phyloP scores from a whole-genome alignment of 1,140 invertebrate species.

The Trachelipus rathkii region DNA sequence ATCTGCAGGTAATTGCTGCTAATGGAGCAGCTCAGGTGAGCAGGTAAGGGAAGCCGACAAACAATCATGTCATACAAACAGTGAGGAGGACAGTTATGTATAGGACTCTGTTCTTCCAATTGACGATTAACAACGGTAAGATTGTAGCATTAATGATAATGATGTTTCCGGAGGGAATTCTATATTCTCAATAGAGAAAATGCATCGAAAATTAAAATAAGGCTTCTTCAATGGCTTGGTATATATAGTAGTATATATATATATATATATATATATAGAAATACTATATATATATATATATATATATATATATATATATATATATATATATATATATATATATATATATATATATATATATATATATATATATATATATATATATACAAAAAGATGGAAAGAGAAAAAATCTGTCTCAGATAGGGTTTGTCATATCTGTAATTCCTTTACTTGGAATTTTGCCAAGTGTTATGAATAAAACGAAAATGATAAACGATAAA shows the following conservation, averaged over 20 bases:
- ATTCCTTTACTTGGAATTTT: no score
- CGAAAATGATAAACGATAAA: no score
- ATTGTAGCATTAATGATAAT: neutral
- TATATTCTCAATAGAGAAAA: neutral
- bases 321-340: slow-evolving; percentile 18
- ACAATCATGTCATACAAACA: neutral
- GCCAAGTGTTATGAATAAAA: no score
- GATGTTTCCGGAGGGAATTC: neutral
- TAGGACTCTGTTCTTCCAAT: neutral
- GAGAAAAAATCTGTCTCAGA: no score
- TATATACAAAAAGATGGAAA: neutral
- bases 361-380: slow-evolving; percentile 18
- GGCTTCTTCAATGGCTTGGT: neutral
- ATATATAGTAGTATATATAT: slow-evolving; percentile 18
- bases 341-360: slow-evolving; percentile 18
- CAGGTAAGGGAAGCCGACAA: neutral
- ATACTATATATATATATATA: slow-evolving; percentile 10
- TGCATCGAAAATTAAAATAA: neutral
- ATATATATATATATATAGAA: slow-evolving; percentile 14
- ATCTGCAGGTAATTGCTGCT: slow-evolving; percentile 11
- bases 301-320: slow-evolving; percentile 9
- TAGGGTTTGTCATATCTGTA: no score
- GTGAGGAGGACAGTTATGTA: no score
- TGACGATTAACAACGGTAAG: neutral
- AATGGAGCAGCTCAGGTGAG: slow-evolving; percentile 1